Evolutionary conservation across 2,113 vertebrate genomes (phyloP), one percentile per base, ranked within the genome.

Genomic region (Centropus bengalensis): DNA sequence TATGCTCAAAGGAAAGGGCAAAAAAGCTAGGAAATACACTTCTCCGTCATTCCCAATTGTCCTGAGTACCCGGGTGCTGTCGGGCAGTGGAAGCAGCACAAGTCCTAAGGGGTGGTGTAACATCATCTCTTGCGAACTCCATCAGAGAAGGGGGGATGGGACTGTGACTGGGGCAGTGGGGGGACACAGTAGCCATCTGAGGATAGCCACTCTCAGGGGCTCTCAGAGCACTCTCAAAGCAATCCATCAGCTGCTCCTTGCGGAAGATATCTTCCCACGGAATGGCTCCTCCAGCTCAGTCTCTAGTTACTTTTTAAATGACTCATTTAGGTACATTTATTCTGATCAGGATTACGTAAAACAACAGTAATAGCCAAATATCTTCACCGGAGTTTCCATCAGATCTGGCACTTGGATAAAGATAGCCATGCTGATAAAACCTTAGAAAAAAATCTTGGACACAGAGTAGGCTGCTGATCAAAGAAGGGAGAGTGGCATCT

Each of bases 41-140:
- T 60, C 12, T 49, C 4, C 28, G 51, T 42, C 49, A 20, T 82
- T 23, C 20, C 7, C 55, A 22, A 0, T 59, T 42, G 44, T 86
- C 40, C 71, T 24, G 28, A 59, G 24, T 28, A 28, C 54, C 20
- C 4, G 10, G 20, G 7, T 80, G 40, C 38, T 59, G 16, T 33
- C 24, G 17, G 38, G 44, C 28, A 36, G 24, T 30, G 7, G 49
- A 86, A 92, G 67, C 33, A 67, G 17, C 33, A 28, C 27, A 49
- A 0, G 5, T 1, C 62, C 22, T 42, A 22, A 26, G 62, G 28
- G 27, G 45, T 0, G 0, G 9, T 7, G 20, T 51, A 51, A 11
- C 10, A 36, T 47, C 1, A 2, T 14, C 54, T 56, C 44, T 44
- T 54, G 23, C 33, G 52, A 56, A 58, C 6, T n/a, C 51, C 19